Percentiles rank a stretch among this genome's conserved stretches.
Evolutionary conservation across 2,888 invertebrate species (phyloP).

Genomic region (Acronicta psi): DNA sequence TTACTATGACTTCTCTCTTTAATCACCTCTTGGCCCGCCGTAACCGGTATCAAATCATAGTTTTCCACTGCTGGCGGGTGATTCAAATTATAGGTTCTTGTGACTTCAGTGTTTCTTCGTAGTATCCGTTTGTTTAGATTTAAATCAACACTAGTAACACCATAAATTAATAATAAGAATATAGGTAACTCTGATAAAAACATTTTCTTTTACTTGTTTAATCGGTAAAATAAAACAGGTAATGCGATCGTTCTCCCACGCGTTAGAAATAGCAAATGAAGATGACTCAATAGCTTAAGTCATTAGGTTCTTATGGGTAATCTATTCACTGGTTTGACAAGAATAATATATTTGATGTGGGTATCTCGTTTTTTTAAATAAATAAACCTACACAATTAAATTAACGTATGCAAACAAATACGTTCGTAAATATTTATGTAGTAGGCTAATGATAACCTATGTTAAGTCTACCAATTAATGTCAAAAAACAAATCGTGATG

Average conservation of each 20-base stretch:
- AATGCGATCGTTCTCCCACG: slow-evolving; percentile 67
- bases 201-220: slow-evolving; percentile 44
- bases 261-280: slow-evolving; percentile 74
- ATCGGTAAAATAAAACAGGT: slow-evolving; percentile 43
- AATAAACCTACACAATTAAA: slow-evolving; percentile 20
- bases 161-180: slow-evolving; percentile 41
- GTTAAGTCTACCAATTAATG: too few species aligned
- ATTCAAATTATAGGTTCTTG: slow-evolving; percentile 54
- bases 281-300: slow-evolving; percentile 69
- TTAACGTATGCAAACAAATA: slow-evolving; percentile 21
- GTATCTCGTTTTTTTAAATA: slow-evolving; percentile 34
- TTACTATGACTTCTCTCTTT: slow-evolving; percentile 14
- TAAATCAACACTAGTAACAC: slow-evolving; percentile 53
- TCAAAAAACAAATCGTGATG: too few species aligned
- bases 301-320: slow-evolving; percentile 67
- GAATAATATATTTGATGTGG: slow-evolving; percentile 47
- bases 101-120: slow-evolving; percentile 23
- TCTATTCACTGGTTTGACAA: slow-evolving; percentile 78
- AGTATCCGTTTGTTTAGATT: slow-evolving; percentile 36
- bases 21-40: slow-evolving; percentile 32
- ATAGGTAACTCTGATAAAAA: slow-evolving; percentile 30
- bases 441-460: too few species aligned
- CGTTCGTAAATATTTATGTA: slow-evolving; percentile 14
- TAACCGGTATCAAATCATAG: slow-evolving; percentile 57
- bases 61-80: slow-evolving; percentile 66